These are phyloP conservation scores for Neodon shergylaensis DNA, from an alignment of 2,113 vertebrate genomes.

Conservation along the genomic window DNA sequence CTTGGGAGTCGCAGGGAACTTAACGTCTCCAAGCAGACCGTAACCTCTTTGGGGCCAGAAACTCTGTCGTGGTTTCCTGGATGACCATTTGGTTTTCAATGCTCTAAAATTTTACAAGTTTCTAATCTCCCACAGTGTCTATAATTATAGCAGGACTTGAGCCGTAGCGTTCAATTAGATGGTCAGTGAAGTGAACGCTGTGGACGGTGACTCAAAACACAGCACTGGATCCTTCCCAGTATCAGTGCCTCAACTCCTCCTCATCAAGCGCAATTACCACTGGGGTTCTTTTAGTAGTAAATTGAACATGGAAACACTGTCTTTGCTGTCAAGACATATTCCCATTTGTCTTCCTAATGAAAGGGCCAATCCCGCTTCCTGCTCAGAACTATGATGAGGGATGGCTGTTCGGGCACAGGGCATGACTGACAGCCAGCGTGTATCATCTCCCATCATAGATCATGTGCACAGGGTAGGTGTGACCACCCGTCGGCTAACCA, in stretches of 20 bases:
- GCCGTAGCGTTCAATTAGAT: slow-evolving; percentile 73
- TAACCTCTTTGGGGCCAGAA: slow-evolving; percentile 62
- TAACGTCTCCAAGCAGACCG: neutral
- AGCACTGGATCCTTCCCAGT: slow-evolving; percentile 62
- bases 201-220: slow-evolving; percentile 69
- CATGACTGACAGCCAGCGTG: neutral
- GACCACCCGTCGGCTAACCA: slow-evolving; percentile 71
- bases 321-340: slow-evolving; percentile 67
- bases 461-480: slow-evolving; percentile 50
- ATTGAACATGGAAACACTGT: slow-evolving; percentile 74
- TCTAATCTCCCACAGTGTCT: slow-evolving; percentile 68
- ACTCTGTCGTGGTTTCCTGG: slow-evolving; percentile 67
- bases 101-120: slow-evolving; percentile 72
- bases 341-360: slow-evolving; percentile 66
- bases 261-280: slow-evolving; percentile 66
- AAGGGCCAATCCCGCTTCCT: slow-evolving; percentile 68
- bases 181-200: slow-evolving; percentile 57
- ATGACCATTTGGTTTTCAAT: slow-evolving; percentile 69
- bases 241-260: slow-evolving; percentile 73
- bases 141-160: slow-evolving; percentile 68
- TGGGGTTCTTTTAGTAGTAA: slow-evolving; percentile 71
- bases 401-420: neutral
- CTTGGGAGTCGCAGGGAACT: neutral
- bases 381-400: slow-evolving; percentile 52
- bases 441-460: slow-evolving; percentile 50